These are phyloP conservation scores for Polyommatus icarus DNA, from an alignment of 2,888 invertebrate genomes.

Conservation along the genomic window DNA sequence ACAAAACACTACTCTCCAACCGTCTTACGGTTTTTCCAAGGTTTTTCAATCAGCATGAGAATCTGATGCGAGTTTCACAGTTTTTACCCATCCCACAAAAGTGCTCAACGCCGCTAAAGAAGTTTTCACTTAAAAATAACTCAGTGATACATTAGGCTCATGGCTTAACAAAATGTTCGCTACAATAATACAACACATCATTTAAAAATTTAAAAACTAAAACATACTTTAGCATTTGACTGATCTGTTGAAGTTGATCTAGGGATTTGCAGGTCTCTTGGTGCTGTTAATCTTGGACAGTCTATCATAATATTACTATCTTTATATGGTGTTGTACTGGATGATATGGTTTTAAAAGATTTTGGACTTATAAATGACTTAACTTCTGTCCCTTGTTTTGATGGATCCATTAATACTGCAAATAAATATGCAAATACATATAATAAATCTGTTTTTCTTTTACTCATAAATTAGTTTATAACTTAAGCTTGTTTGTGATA, in stretches of 20 bases:
- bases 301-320: constrained; percentile 50
- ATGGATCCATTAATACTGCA: constrained; percentile 53
- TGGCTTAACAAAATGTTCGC: not conserved
- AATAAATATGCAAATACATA: not conserved
- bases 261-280: constrained; percentile 70
- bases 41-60: too few relatives aligned
- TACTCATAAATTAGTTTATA: too few relatives aligned
- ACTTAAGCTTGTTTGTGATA: not conserved
- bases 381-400: constrained; percentile 50
- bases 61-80: too few relatives aligned
- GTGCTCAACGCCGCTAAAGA: too few relatives aligned
- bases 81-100: too few relatives aligned
- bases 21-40: too few relatives aligned
- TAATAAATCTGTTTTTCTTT: too few relatives aligned
- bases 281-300: constrained; percentile 61
- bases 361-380: constrained; percentile 63
- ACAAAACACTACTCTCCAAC: too few relatives aligned
- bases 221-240: constrained; percentile 54
- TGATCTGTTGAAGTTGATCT: constrained; percentile 44
- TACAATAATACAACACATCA: not conserved
- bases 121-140: not conserved
- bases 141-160: not conserved
- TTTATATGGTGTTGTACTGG: constrained; percentile 59
- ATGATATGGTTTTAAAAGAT: constrained; percentile 62
- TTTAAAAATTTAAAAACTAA: not conserved